A percentile compares a stretch with the other conserved stretches of the same genome.
Conservation (phyloP, 2,113 vertebrate genomes). For the Ptyas mucosa region DNA sequence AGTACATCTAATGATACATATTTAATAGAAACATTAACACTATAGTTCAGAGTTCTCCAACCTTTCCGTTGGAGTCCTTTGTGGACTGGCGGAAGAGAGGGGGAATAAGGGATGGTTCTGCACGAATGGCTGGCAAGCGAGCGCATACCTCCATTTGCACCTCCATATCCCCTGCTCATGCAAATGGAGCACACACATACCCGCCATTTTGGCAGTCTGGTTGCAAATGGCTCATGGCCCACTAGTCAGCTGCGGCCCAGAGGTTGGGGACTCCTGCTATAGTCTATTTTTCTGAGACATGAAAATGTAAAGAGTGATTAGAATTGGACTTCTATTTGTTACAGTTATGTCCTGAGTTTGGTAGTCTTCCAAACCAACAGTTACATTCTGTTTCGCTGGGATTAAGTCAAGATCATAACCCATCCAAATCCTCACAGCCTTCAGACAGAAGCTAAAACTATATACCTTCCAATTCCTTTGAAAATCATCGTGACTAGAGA, state of each 20-base stretch:
- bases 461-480: constrained; percentile 8
- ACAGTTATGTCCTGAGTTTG: not conserved
- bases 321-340: not conserved
- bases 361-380: not conserved
- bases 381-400: not conserved
- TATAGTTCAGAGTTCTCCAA: not conserved
- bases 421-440: not conserved
- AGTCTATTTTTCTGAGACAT: not conserved
- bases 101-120: too few species aligned
- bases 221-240: too few species aligned
- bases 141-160: too few species aligned
- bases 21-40: not conserved
- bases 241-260: too few species aligned
- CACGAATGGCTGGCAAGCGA: too few species aligned
- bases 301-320: not conserved
- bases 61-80: too few species aligned
- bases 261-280: too few species aligned
- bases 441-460: not conserved
- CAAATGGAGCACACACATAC: too few species aligned
- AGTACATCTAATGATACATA: not conserved
- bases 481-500: not conserved
- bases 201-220: too few species aligned
- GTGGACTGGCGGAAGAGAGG: too few species aligned
- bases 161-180: too few species aligned
- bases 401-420: not conserved